phyloP scores from a whole-genome alignment of 2,888 invertebrate genomes.

The Microctonus brassicae region DNA sequence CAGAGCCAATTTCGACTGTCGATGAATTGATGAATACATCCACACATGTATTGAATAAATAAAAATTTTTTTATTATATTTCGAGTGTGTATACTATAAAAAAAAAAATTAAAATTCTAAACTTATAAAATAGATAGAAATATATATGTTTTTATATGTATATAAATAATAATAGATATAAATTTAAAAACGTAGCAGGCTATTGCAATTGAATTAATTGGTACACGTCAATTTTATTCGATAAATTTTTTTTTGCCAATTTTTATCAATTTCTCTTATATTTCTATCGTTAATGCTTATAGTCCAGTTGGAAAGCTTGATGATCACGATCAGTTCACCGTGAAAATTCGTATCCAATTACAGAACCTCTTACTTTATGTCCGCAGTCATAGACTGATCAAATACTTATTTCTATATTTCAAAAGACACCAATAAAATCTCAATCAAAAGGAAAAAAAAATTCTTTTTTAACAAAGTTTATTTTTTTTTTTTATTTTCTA shows the following conservation, averaged over 20 bases:
- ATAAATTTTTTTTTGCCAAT: slow-evolving; percentile 32
- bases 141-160: background rate
- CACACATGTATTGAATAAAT: too few species aligned
- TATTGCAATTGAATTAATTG: slow-evolving; percentile 50
- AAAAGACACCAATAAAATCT: background rate
- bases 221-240: slow-evolving; percentile 41
- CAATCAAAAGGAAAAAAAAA: background rate
- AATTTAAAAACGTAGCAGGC: background rate
- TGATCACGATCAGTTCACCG: background rate
- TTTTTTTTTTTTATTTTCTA: background rate
- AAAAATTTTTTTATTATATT: background rate
- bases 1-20: background rate
- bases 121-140: background rate
- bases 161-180: background rate
- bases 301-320: background rate
- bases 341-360: background rate
- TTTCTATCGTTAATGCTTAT: background rate
- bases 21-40: background rate
- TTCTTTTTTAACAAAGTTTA: background rate
- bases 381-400: too few species aligned
- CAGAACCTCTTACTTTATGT: background rate
- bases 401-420: too few species aligned
- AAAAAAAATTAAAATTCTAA: background rate
- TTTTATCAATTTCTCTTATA: slow-evolving; percentile 2
- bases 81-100: background rate